Evolutionary conservation across 30 jellyfish, hydroid and myxozoan species (phyloP).

Genomic region (Clytia hemisphaerica): DNA sequence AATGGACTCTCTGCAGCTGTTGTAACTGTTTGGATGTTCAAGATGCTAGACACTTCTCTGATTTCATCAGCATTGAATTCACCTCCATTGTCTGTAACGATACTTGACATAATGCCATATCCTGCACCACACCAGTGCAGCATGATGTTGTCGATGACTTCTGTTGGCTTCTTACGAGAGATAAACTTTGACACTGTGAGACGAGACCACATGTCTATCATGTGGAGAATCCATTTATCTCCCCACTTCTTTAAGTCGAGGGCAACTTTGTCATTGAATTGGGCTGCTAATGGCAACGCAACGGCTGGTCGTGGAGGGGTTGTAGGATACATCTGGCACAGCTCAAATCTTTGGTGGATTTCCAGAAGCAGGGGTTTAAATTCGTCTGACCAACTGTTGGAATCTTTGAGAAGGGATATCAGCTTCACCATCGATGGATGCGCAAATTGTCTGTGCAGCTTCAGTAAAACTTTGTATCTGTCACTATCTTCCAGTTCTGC

Average conservation of each 20-base stretch:
- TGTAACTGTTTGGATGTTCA: no score
- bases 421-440: constrained; percentile 13
- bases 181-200: background rate
- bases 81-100: no score
- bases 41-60: no score
- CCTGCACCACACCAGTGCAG: no score
- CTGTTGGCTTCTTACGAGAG: background rate
- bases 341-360: no score
- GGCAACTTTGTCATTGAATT: constrained; percentile 9
- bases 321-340: no score
- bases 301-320: constrained; percentile 5
- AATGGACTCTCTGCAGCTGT: background rate
- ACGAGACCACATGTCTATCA: constrained; percentile 9
- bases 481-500: no score
- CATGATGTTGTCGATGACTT: no score
- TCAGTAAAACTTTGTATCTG: no score
- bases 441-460: constrained; percentile 15
- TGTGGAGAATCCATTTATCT: background rate
- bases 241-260: constrained; percentile 10
- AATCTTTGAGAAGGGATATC: background rate
- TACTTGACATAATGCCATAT: no score
- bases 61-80: no score
- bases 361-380: background rate
- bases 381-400: constrained; percentile 8
- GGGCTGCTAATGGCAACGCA: constrained; percentile 1